Conservation (phyloP, 1,140 invertebrate species). For the Psix sp. region DNA sequence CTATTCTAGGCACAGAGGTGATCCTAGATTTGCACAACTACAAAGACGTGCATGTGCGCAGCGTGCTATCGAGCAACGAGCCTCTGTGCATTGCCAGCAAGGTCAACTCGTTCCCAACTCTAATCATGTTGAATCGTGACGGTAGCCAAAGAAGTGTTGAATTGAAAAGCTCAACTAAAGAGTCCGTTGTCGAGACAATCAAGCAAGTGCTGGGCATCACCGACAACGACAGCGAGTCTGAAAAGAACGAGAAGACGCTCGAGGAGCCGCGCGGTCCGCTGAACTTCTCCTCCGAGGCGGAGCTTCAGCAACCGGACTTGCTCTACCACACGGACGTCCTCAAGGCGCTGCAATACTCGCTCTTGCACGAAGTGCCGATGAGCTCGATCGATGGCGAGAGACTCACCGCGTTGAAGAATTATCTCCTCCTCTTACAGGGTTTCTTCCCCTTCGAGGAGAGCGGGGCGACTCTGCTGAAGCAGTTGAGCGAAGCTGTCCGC, state of each 20-base stretch:
- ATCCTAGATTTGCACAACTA: constrained; percentile 81
- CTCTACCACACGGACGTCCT: constrained; percentile 92
- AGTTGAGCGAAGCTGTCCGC: constrained; percentile 75
- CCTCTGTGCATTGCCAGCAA: constrained; percentile 72
- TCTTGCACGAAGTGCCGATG: constrained; percentile 88
- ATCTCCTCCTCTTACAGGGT: constrained; percentile 82
- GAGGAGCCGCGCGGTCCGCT: constrained; percentile 76
- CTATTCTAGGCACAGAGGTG: constrained; percentile 79
- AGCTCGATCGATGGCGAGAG: constrained; percentile 82
- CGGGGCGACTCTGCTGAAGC: constrained; percentile 81
- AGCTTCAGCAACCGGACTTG: constrained; percentile 81
- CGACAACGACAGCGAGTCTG: constrained; percentile 45
- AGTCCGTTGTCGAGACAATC: constrained; percentile 69
- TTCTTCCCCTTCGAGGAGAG: constrained; percentile 85
- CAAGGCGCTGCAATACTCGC: constrained; percentile 86
- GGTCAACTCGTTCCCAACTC: constrained; percentile 77
- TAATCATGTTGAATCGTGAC: constrained; percentile 75
- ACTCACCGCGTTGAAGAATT: constrained; percentile 84
- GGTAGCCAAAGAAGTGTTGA: constrained; percentile 71
- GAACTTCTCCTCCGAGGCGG: constrained; percentile 91
- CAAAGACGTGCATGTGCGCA: constrained; percentile 77
- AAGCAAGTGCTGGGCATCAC: constrained; percentile 75
- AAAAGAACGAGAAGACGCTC: background rate
- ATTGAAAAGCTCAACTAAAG: constrained; percentile 72
- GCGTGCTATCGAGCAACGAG: constrained; percentile 78